Base-by-base conservation (phyloP, 2,113 vertebrate genomes). In the Syngnathus floridae region DNA sequence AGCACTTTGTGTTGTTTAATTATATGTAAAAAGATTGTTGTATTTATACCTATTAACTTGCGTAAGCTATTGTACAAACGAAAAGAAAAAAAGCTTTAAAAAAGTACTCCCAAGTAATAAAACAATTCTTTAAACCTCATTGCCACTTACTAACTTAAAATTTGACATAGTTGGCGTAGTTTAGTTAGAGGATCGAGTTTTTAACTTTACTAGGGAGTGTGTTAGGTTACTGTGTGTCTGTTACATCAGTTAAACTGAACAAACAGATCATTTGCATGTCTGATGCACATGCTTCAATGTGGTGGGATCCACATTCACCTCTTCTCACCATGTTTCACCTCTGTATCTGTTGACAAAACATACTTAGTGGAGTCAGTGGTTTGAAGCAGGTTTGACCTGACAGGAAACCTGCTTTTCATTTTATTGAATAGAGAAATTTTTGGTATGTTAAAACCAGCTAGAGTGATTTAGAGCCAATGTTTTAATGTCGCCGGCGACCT, bases 281-380 rank as follows among this genome's bases (percentile, higher is more conserved):
- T 69, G 51, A 67, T 75, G 55, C 82, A 40, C 64, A 75, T 69
- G 70, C 70, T 69, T 2, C 45, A 68, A 57, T 38, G 7, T 5
- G 22, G 4, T 46, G 5, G 9, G 70, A 58, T 51, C 37, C 48
- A 36, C 1, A 17, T 66, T 7, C 16, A 21, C n/a, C 48, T n/a
- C 70, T 77, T 70, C 64, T 31, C 26, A 31, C 26, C 54, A 55
- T 66, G 36, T 41, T 35, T 68, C 79, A 75, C 82, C 69, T 66
- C 41, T 69, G 40, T 26, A 63, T 84, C 77, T 87, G 77, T 87
- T 87, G 80, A 80, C 83, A 85, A 67, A 87, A 81, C 76, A 81
- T 59, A 57, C 16, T 37, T 64, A 60, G 81, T 67, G 82, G 73
- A 84, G 66, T 82, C 81, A 84, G 70, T 65, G 60, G 66, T 81